Evolutionary conservation across 2,888 invertebrate genomes (phyloP).

Genomic region (Orthosia incerta): DNA sequence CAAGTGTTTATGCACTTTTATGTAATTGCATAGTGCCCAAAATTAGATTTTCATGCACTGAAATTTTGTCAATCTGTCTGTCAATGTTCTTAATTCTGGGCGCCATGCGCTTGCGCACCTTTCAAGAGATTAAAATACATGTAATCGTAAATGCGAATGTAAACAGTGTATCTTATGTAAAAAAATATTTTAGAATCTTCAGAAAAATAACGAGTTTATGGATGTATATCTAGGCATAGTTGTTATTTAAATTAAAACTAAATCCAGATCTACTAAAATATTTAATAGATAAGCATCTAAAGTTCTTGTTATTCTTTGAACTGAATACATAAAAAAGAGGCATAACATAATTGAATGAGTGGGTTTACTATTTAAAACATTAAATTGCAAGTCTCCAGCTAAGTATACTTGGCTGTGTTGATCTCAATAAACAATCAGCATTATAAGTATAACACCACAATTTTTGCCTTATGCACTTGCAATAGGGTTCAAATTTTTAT

Average conservation of each 20-base stretch:
- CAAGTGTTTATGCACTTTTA: constrained; percentile 9
- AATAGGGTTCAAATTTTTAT: constrained; percentile 22
- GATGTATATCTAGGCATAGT: constrained; percentile 16
- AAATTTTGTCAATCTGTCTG: not conserved
- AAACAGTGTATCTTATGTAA: constrained; percentile 10
- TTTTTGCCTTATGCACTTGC: constrained; percentile 15
- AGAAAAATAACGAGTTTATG: no score
- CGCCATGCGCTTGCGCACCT: not conserved
- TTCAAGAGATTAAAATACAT: constrained; percentile 12
- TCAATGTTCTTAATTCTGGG: not conserved
- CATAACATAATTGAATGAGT: constrained; percentile 2
- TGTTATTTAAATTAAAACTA: constrained; percentile 11
- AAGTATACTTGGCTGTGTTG: constrained; percentile 49
- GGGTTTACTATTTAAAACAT: not conserved
- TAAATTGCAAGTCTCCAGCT: constrained; percentile 17
- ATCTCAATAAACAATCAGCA: constrained; percentile 61
- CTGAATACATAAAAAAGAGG: constrained; percentile 23
- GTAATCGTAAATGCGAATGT: not conserved
- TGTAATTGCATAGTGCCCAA: not conserved
- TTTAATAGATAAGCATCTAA: constrained; percentile 15
- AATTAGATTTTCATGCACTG: not conserved
- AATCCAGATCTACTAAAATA: constrained; percentile 11
- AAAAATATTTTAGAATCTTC: constrained; percentile 14
- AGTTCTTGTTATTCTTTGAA: constrained; percentile 10
- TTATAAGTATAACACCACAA: constrained; percentile 55